A percentile compares a stretch with the other conserved stretches of the same genome.
phyloP scores from a whole-genome alignment of 2,888 invertebrate genomes.

The Heliconius aoede region DNA sequence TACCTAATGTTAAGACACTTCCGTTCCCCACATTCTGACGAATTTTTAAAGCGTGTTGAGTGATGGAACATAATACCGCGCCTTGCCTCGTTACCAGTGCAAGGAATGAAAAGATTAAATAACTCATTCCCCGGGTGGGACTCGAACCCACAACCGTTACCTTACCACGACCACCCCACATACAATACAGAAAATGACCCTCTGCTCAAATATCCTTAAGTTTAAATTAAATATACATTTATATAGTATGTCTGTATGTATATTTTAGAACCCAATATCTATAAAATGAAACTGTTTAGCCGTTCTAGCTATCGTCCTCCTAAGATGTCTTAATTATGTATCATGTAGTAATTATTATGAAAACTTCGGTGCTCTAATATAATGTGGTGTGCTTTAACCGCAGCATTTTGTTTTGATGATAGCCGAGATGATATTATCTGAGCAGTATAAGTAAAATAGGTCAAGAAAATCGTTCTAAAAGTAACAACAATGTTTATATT shows the following conservation, averaged over 20 bases:
- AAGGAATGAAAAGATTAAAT: too few relatives aligned
- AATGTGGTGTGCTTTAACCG: constrained; percentile 13
- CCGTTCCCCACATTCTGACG: too few relatives aligned
- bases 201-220: neutral
- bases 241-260: too few relatives aligned
- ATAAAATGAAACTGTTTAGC: neutral
- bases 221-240: neutral
- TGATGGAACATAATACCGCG: too few relatives aligned
- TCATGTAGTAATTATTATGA: constrained; percentile 22
- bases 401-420: constrained; percentile 14
- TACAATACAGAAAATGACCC: neutral
- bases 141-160: too few relatives aligned
- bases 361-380: constrained; percentile 28
- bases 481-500: neutral
- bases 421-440: constrained; percentile 7
- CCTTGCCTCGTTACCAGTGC: too few relatives aligned
- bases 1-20: too few relatives aligned
- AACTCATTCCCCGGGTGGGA: too few relatives aligned
- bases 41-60: too few relatives aligned
- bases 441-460: neutral
- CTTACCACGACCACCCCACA: too few relatives aligned
- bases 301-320: neutral
- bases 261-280: neutral
- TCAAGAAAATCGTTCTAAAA: neutral
- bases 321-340: constrained; percentile 29